Percentiles rank a stretch among this genome's conserved stretches.
Conservation (phyloP, 35 echinoderm and acorn worm genomes). For the Holothuria glaberrima region DNA sequence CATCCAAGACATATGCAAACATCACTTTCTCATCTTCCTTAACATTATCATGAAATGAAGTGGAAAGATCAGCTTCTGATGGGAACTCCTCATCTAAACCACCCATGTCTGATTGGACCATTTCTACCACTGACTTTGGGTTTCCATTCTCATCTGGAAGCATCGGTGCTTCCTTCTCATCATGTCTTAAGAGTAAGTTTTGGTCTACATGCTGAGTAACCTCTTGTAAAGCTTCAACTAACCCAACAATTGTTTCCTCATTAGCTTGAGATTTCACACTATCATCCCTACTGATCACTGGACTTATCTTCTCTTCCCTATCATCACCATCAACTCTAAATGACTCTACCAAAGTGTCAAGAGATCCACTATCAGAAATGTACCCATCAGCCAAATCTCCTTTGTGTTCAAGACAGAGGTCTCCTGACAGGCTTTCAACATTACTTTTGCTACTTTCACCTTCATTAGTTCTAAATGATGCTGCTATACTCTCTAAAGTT, state of each 20-base stretch:
- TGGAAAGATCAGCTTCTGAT: background rate
- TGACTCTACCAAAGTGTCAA: constrained; percentile 22
- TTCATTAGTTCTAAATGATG: constrained; percentile 27
- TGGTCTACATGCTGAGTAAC: constrained; percentile 32
- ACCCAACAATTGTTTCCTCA: background rate
- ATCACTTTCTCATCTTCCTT: background rate
- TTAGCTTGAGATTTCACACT: background rate
- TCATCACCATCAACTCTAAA: constrained; percentile 16
- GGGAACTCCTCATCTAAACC: too few species aligned
- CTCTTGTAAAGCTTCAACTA: constrained; percentile 32
- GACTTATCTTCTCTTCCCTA: background rate
- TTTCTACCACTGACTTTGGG: background rate
- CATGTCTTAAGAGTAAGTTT: background rate
- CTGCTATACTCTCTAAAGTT: constrained; percentile 46
- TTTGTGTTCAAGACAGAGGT: background rate
- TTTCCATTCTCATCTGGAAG: constrained; percentile 38
- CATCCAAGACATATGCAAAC: too few species aligned
- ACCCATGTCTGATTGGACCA: too few species aligned
- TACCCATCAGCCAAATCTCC: background rate
- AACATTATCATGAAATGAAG: background rate
- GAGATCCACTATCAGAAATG: background rate
- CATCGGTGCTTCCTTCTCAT: background rate
- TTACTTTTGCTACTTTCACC: background rate
- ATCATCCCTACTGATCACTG: background rate
- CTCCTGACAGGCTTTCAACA: background rate